Evolutionary conservation across 2,113 vertebrate genomes (phyloP).

Genomic region (Hippopotamus amphibius): DNA sequence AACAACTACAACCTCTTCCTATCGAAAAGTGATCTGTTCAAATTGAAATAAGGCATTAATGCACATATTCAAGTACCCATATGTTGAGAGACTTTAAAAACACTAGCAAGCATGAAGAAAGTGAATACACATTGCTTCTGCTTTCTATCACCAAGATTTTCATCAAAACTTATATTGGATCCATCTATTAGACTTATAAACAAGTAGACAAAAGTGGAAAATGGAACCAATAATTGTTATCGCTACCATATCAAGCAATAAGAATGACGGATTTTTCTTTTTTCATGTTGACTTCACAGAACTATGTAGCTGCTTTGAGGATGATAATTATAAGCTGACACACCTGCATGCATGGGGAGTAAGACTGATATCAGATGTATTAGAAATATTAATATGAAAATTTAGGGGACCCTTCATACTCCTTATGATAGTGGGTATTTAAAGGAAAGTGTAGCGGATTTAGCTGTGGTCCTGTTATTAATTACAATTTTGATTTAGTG

Average conservation of each 20-base stretch:
- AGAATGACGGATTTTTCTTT: not conserved
- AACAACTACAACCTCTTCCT: not conserved
- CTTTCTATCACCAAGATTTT: not conserved
- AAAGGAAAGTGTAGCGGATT: not conserved
- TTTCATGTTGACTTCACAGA: not conserved
- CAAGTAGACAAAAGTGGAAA: not conserved
- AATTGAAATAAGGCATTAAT: not conserved
- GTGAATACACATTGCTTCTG: not conserved
- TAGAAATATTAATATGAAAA: not conserved
- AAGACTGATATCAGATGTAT: not conserved
- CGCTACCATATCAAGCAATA: not conserved
- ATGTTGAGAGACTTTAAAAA: constrained; percentile 27
- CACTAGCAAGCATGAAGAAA: not conserved
- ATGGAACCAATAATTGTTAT: not conserved
- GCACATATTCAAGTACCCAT: not conserved
- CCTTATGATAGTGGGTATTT: not conserved
- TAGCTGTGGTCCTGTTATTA: not conserved
- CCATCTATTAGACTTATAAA: not conserved
- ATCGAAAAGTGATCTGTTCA: not conserved
- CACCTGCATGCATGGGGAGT: not conserved
- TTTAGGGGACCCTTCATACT: not conserved
- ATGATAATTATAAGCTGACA: not conserved
- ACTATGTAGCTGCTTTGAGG: not conserved
- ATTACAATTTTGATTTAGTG: not conserved
- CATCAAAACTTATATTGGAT: not conserved